These are phyloP conservation scores for Athene noctua DNA, from an alignment of 2,113 vertebrate genomes.

Conservation along the genomic window DNA sequence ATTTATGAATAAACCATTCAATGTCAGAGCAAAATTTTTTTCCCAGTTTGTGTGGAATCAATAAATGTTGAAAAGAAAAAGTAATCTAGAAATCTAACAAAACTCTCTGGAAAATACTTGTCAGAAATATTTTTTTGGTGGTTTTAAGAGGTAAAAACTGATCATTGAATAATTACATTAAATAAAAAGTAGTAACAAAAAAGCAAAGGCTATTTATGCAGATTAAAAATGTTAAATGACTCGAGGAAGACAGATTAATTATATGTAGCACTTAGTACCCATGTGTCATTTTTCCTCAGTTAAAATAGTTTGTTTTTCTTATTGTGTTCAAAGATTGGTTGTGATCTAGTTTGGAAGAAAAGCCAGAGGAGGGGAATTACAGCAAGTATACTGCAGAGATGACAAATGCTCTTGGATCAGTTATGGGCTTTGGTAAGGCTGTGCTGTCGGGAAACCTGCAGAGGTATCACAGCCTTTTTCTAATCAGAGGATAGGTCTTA, in stretches of 20 bases:
- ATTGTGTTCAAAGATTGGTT: neutral
- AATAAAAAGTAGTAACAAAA: neutral
- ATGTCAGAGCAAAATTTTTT: neutral
- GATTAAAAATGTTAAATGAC: neutral
- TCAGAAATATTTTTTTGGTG: neutral
- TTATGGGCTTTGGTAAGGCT: neutral
- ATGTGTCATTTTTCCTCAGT: neutral
- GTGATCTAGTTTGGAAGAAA: conserved; percentile 4
- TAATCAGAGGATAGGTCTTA: neutral
- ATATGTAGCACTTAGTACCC: neutral
- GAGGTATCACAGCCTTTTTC: neutral
- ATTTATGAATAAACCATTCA: neutral
- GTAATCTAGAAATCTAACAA: neutral
- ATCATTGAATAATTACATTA: neutral
- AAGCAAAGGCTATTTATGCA: neutral
- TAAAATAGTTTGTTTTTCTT: neutral
- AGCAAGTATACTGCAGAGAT: conserved; percentile 19
- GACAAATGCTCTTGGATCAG: neutral
- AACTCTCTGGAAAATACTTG: neutral
- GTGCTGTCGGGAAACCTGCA: neutral
- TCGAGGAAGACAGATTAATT: neutral
- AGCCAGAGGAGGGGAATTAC: conserved; percentile 3
- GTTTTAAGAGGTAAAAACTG: neutral
- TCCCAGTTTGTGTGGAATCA: neutral
- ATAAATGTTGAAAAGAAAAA: neutral